phyloP scores from a whole-genome alignment of 1,140 invertebrate species.

The Ylistrum balloti region DNA sequence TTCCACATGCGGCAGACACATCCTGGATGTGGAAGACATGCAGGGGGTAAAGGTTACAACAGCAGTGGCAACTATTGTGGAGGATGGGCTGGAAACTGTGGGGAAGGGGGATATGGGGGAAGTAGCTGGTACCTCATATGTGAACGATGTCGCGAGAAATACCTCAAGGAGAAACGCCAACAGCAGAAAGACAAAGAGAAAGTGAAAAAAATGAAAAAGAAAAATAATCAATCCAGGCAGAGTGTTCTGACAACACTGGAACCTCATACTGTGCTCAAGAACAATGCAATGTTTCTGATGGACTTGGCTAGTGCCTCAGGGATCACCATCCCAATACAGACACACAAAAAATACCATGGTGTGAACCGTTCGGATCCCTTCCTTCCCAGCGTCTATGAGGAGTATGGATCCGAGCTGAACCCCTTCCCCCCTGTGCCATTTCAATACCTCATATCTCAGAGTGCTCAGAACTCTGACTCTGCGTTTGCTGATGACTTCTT shows the following conservation, averaged over 20 bases:
- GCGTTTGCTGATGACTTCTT: constrained; percentile 81
- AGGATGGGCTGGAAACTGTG: constrained; percentile 94
- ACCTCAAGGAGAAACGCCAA: constrained; percentile 86
- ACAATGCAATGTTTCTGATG: constrained; percentile 96
- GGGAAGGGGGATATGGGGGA: constrained; percentile 91
- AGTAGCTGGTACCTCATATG: constrained; percentile 96
- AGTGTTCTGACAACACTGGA: constrained; percentile 83
- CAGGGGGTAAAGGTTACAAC: constrained; percentile 94
- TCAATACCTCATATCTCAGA: constrained; percentile 77
- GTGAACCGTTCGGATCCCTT: constrained; percentile 85
- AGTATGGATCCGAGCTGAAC: constrained; percentile 73
- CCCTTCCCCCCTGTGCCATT: constrained; percentile 80
- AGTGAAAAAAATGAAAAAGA: constrained; percentile 80
- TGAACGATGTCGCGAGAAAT: constrained; percentile 93
- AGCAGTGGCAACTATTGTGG: constrained; percentile 92
- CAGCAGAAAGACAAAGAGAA: constrained; percentile 80
- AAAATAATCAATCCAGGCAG: constrained; percentile 73
- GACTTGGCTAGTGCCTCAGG: constrained; percentile 90
- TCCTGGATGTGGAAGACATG: constrained; percentile 93
- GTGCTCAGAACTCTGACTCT: constrained; percentile 78
- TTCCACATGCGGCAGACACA: constrained; percentile 95
- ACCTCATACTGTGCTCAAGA: constrained; percentile 92
- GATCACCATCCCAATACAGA: constrained; percentile 76
- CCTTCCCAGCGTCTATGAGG: constrained; percentile 79
- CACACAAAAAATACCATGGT: constrained; percentile 79